These are phyloP conservation scores for Sphaerophoria rueppellii DNA, from an alignment of 2,888 invertebrate species.

Conservation along the genomic window DNA sequence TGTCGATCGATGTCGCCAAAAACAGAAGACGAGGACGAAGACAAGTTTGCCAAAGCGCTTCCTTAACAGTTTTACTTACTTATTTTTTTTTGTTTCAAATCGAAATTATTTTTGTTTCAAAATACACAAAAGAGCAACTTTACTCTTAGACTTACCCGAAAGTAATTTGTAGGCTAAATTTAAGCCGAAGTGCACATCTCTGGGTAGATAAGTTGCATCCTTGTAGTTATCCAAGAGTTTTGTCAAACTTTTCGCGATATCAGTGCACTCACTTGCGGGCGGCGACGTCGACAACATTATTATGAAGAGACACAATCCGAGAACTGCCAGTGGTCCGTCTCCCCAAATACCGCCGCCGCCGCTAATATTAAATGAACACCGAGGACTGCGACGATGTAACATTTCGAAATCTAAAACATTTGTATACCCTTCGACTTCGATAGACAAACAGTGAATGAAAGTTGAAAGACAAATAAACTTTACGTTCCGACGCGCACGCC, in stretches of 20 bases:
- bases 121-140: slow-evolving; percentile 28
- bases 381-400: slow-evolving; percentile 28
- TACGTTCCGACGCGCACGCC: slow-evolving; percentile 45
- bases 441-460: slow-evolving; percentile 45
- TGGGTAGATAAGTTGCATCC: slow-evolving; percentile 45
- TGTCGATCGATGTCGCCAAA: slow-evolving; percentile 37
- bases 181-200: slow-evolving; percentile 60
- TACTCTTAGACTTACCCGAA: slow-evolving; percentile 38
- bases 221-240: slow-evolving; percentile 59
- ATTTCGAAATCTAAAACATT: not conserved
- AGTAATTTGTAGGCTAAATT: slow-evolving; percentile 65
- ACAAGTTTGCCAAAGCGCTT: slow-evolving; percentile 24
- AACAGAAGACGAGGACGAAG: not conserved
- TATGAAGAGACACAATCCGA: slow-evolving; percentile 41
- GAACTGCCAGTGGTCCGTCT: not conserved
- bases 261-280: slow-evolving; percentile 45
- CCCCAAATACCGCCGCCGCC: not conserved
- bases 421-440: slow-evolving; percentile 24
- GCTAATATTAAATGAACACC: slow-evolving; percentile 11
- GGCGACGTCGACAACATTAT: not conserved
- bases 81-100: slow-evolving; percentile 25
- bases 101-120: slow-evolving; percentile 41
- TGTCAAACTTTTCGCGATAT: slow-evolving; percentile 62
- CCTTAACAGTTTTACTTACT: slow-evolving; percentile 39
- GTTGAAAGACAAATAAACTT: slow-evolving; percentile 48